Base-by-base conservation (phyloP, 2,797 vertebrate species). In the Girardinus metallicus region DNA sequence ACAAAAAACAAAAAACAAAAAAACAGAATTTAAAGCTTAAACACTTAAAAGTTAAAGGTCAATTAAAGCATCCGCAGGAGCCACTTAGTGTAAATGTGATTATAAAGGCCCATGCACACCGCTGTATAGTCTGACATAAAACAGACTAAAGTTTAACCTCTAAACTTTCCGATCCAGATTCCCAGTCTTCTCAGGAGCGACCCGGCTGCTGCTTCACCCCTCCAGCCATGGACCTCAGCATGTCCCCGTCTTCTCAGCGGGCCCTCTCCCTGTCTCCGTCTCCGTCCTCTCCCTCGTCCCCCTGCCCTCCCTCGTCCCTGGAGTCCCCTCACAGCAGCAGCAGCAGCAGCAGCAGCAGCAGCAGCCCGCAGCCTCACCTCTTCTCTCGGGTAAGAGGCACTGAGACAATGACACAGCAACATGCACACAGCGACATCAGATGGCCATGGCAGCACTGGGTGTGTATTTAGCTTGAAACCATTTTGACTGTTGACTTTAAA, bases 141-240 rank as follows among this genome's bases (percentile, higher is more conserved):
- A 15, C 18, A 64, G 13, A 57, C n/a, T 29, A 57, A 57, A 55
- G 11, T 60, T 76, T 44, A 21, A n/a, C 51, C 16, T 73, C 18
- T 70, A 0, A 71, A 71, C 44, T 64, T 77, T 86, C 18, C 31
- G 0, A 9, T 70, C 55, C 84, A 94, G 95, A 96, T 77, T 96
- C 96, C 53, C 93, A 94, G 88, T 91, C 95, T 60, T 93, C 93
- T 87, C 95, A 90, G 6, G 97, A 97, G 76, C 95, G 94, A 76
- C 94, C 91, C 78, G 94, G 96, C 6, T 94, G 95, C 70, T 95
- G 88, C 87, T 94, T 90, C 80, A 97, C 95, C 9, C 90, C 96
- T 51, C 97, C 97, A 0, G 94, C 97, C 57, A 94, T 98, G 85
- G 97, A 98, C 93, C 97, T 97, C 92, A 97, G 97, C 92, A 92